Evolutionary conservation across 2,797 vertebrate genomes (phyloP).

Genomic region (Amphiprion clarkii): DNA sequence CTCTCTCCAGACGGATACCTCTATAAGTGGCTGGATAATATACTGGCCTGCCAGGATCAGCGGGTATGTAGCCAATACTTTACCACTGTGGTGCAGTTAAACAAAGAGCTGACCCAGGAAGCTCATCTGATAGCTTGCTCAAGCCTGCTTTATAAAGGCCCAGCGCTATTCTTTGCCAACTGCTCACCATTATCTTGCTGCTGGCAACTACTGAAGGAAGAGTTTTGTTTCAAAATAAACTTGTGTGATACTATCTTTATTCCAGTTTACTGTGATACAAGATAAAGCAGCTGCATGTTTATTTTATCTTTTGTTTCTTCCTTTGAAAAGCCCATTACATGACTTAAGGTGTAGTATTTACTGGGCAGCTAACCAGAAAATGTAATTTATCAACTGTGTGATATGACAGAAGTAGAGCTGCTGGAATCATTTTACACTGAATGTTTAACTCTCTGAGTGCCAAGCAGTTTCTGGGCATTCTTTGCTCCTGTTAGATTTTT

Average conservation of each 20-base stretch:
- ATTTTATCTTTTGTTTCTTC: slow-evolving; percentile 16
- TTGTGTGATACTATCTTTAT: slow-evolving; percentile 34
- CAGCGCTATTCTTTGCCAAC: slow-evolving; percentile 34
- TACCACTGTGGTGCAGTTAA: slow-evolving; percentile 55
- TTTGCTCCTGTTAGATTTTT: too few relatives aligned
- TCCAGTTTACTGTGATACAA: slow-evolving; percentile 25
- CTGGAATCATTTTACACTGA: slow-evolving; percentile 21
- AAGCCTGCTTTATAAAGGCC: slow-evolving; percentile 41
- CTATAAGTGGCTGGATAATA: slow-evolving; percentile 99
- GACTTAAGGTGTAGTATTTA: slow-evolving; percentile 18
- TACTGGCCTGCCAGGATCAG: slow-evolving; percentile 97
- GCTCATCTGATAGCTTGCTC: slow-evolving; percentile 43
- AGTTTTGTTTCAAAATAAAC: slow-evolving; percentile 44
- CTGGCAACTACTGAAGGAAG: slow-evolving; percentile 33
- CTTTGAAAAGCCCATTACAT: slow-evolving; percentile 11
- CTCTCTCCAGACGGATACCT: slow-evolving; percentile 98
- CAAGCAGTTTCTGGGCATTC: too few relatives aligned
- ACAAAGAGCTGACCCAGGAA: slow-evolving; percentile 66
- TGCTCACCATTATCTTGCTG: slow-evolving; percentile 34
- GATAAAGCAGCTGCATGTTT: slow-evolving; percentile 40
- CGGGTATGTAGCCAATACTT: slow-evolving; percentile 84
- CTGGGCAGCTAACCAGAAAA: slow-evolving; percentile 23
- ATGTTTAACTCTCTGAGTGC: background rate
- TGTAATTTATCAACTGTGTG: slow-evolving; percentile 22
- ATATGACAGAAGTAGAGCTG: slow-evolving; percentile 19